A percentile compares a stretch with the other conserved stretches of the same genome.
Conservation (phyloP, 2,888 invertebrate species). For the Globia sparganii region DNA sequence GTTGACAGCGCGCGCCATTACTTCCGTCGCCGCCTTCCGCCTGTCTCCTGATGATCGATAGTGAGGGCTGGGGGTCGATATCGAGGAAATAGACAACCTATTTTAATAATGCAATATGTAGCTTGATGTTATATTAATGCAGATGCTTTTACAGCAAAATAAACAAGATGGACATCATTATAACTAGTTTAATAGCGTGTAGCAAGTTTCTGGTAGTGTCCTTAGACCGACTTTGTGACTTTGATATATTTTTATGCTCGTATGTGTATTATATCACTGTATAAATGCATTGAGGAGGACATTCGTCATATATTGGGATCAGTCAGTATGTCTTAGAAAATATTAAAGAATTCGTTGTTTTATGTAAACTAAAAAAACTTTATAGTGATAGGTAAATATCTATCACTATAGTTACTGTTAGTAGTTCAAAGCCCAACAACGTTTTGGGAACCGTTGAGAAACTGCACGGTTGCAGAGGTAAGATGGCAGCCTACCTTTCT, state of each 20-base stretch:
- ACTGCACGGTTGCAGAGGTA: not conserved
- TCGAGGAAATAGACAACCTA: conserved; percentile 32
- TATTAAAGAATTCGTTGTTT: not conserved
- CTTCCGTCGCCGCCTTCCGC: conserved; percentile 85
- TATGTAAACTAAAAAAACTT: not conserved
- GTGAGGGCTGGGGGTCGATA: conserved; percentile 61
- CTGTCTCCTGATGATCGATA: conserved; percentile 71
- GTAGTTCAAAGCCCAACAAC: not conserved
- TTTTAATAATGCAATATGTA: conserved; percentile 12
- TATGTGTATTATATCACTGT: not conserved
- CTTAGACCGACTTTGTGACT: not conserved
- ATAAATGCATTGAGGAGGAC: not conserved
- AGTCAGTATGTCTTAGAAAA: no score
- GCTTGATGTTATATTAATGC: not conserved
- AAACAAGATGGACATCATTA: not conserved
- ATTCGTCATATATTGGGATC: not conserved
- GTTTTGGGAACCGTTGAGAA: not conserved
- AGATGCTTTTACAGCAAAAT: not conserved
- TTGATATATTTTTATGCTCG: not conserved
- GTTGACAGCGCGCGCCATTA: conserved; percentile 82
- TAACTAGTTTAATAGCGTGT: not conserved
- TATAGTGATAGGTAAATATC: no score
- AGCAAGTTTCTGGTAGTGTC: not conserved
- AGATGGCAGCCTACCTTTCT: not conserved
- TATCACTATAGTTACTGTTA: not conserved